Evolutionary conservation across 2,888 invertebrate species (phyloP).

Genomic region (Drosophila mayaguana): DNA sequence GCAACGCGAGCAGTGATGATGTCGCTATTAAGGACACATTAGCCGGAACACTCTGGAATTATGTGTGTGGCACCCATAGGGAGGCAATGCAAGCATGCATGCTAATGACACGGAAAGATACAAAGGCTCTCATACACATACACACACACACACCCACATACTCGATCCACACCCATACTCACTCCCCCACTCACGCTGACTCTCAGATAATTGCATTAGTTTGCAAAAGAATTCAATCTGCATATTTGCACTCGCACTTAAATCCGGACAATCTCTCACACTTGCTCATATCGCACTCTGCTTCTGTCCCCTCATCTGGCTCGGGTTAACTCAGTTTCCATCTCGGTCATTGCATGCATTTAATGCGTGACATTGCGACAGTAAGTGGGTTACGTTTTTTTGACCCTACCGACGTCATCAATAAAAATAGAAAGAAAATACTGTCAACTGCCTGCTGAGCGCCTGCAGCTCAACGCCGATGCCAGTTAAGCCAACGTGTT

Average conservation of each 20-base stretch:
- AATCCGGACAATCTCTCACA: constrained; percentile 13
- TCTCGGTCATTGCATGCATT: constrained; percentile 9
- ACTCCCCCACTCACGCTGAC: constrained; percentile 11
- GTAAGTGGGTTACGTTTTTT: constrained; percentile 31
- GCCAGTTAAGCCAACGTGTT: constrained; percentile 5
- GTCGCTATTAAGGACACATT: constrained; percentile 80
- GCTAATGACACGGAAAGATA: constrained; percentile 65
- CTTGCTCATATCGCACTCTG: not conserved
- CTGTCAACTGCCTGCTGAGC: constrained; percentile 10
- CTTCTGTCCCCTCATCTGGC: not conserved
- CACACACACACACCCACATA: not conserved
- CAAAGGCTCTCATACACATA: constrained; percentile 6
- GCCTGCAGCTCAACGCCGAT: constrained; percentile 6
- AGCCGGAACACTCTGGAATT: constrained; percentile 73
- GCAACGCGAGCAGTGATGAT: constrained; percentile 60
- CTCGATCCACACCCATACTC: not conserved
- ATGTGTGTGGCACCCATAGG: constrained; percentile 52
- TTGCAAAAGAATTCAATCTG: constrained; percentile 56
- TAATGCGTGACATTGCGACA: constrained; percentile 25
- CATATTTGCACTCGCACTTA: constrained; percentile 47
- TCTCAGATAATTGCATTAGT: constrained; percentile 52
- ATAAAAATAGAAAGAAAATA: constrained; percentile 14
- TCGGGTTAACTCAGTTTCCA: not conserved
- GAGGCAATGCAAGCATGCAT: constrained; percentile 63
- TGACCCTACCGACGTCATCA: constrained; percentile 5